These are phyloP conservation scores for Pantherophis vulpinus DNA, from an alignment of 2,797 vertebrate genomes.

Conservation along the genomic window DNA sequence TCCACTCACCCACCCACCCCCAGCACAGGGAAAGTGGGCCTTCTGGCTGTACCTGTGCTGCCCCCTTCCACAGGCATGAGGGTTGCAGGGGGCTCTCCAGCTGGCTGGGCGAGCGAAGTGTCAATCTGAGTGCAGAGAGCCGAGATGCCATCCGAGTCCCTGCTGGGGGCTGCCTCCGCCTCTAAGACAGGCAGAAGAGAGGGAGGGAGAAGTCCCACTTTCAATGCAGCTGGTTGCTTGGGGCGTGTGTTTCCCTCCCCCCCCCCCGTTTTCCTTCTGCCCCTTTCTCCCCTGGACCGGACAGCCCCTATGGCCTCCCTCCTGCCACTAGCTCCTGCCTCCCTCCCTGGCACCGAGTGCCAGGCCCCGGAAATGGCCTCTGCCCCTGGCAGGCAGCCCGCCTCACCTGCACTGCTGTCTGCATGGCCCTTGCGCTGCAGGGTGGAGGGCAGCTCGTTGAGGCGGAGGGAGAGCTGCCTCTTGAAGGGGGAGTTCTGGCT, in stretches of 20 bases:
- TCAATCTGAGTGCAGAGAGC: constrained; percentile 87
- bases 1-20: not conserved
- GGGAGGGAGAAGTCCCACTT: not conserved
- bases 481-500: constrained; percentile 94
- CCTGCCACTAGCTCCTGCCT: no score
- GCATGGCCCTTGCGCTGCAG: constrained; percentile 88
- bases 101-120: constrained; percentile 78
- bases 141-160: constrained; percentile 80
- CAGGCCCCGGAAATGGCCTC: no score
- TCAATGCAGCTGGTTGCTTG: not conserved
- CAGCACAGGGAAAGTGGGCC: not conserved
- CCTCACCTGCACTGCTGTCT: constrained; percentile 81
- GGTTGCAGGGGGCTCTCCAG: constrained; percentile 73
- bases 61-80: not conserved
- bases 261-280: not conserved
- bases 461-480: constrained; percentile 87
- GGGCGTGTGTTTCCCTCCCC: not conserved
- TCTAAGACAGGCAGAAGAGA: constrained; percentile 57
- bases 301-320: not conserved
- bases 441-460: constrained; percentile 91
- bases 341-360: not conserved
- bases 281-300: not conserved
- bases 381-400: no score
- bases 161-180: constrained; percentile 49
- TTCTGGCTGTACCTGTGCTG: constrained; percentile 38